phyloP scores from a whole-genome alignment of 1,140 invertebrate species.

The Chironomus striatipennis region DNA sequence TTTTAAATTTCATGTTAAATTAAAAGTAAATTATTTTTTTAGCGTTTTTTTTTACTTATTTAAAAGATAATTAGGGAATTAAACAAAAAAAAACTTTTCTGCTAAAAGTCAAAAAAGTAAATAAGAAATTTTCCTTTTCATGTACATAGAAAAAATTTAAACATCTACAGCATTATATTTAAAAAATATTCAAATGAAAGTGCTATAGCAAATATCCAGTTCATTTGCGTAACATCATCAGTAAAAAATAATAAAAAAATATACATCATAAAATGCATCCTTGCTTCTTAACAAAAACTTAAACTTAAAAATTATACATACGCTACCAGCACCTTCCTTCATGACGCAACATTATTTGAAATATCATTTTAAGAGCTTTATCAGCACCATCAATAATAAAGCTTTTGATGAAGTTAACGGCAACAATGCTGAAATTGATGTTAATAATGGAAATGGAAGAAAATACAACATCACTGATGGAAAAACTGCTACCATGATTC shows the following conservation, averaged over 20 bases:
- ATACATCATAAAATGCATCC: not conserved
- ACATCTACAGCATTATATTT: not conserved
- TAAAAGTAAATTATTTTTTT: too few relatives aligned
- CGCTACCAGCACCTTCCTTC: constrained; percentile 18
- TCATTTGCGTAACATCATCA: constrained; percentile 22
- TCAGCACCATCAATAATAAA: constrained; percentile 6
- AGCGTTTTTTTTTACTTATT: too few relatives aligned
- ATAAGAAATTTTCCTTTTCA: not conserved
- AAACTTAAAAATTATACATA: constrained; percentile 22
- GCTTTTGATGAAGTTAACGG: constrained; percentile 31
- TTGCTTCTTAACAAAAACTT: constrained; percentile 4
- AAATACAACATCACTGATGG: constrained; percentile 29
- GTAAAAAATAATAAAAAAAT: not conserved
- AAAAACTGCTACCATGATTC: constrained; percentile 37
- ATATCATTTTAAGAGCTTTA: constrained; percentile 23
- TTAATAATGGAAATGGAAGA: constrained; percentile 26
- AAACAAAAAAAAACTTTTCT: not conserved
- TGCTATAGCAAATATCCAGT: not conserved
- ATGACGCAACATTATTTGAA: constrained; percentile 22
- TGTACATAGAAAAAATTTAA: constrained; percentile 9
- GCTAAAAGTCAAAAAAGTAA: not conserved
- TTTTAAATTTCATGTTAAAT: not conserved
- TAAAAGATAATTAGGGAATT: not conserved
- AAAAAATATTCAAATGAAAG: not conserved
- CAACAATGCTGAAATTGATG: constrained; percentile 24